phyloP scores from a whole-genome alignment of 2,797 vertebrate species.

The Anguilla megastoma region DNA sequence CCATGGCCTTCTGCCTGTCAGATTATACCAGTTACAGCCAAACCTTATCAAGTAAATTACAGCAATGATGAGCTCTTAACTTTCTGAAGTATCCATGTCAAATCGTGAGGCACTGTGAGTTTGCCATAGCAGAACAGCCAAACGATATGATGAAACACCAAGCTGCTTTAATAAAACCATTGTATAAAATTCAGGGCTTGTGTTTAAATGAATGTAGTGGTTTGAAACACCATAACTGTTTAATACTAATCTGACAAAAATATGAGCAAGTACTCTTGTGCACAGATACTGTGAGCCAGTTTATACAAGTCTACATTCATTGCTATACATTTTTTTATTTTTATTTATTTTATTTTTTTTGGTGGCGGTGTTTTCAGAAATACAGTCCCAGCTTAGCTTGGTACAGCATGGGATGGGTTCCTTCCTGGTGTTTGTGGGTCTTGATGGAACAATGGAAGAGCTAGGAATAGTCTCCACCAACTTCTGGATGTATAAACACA shows the following conservation, averaged over 20 bases:
- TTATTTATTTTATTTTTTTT: not conserved
- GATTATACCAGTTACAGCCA: not conserved
- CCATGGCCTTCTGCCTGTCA: not conserved
- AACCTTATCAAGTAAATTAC: not conserved
- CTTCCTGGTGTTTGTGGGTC: slow-evolving; percentile 79
- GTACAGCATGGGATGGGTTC: slow-evolving; percentile 77
- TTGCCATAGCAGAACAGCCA: not conserved
- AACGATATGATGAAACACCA: slow-evolving; percentile 59
- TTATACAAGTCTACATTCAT: not conserved
- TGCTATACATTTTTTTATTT: not conserved
- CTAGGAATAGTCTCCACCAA: slow-evolving; percentile 73
- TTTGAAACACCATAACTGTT: not conserved
- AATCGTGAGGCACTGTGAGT: not conserved
- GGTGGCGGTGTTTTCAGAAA: slow-evolving; percentile 50
- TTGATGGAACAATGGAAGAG: slow-evolving; percentile 74
- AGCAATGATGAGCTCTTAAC: not conserved
- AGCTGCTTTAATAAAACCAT: slow-evolving; percentile 60
- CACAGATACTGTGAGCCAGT: not conserved
- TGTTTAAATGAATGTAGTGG: not conserved
- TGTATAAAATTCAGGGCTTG: slow-evolving; percentile 52
- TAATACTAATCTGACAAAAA: not conserved
- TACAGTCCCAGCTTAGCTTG: slow-evolving; percentile 64
- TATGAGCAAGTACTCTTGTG: not conserved
- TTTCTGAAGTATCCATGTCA: not conserved
- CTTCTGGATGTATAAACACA: slow-evolving; percentile 78